Evolutionary conservation across 2,113 vertebrate species (phyloP).

Genomic region (Sphyrna mokarran): DNA sequence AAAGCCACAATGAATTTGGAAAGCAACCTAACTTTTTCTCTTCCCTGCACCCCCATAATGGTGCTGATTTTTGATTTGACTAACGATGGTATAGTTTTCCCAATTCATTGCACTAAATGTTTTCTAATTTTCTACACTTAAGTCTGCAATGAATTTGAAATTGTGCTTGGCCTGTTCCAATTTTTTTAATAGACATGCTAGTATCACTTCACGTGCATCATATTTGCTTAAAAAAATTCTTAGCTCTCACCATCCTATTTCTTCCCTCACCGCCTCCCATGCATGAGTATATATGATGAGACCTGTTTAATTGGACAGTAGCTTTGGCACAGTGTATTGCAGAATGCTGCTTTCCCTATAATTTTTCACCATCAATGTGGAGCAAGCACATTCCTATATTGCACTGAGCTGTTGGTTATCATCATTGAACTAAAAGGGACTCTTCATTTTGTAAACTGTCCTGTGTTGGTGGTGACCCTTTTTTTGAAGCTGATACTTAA

Average conservation of each 20-base stretch:
- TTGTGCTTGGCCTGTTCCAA: background rate
- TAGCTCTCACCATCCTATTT: background rate
- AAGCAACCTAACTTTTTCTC: background rate
- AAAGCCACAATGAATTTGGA: background rate
- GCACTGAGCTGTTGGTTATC: slow-evolving; percentile 1
- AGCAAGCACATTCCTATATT: slow-evolving; percentile 23
- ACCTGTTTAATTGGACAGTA: background rate
- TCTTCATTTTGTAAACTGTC: background rate
- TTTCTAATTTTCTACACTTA: background rate
- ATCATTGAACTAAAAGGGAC: slow-evolving; percentile 3
- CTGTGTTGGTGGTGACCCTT: background rate
- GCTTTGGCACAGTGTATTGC: background rate
- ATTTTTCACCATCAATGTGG: background rate
- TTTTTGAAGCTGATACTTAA: background rate
- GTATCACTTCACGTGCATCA: background rate
- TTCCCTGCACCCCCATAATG: background rate
- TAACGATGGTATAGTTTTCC: background rate
- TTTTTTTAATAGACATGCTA: background rate
- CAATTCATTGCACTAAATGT: slow-evolving; percentile 27
- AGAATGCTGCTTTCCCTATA: background rate
- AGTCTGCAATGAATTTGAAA: background rate
- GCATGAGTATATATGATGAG: background rate
- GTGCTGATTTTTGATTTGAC: slow-evolving; percentile 31
- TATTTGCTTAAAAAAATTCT: background rate
- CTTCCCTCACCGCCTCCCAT: background rate